Evolutionary conservation across 2,113 vertebrate species (phyloP).

Genomic region (Calypte anna): DNA sequence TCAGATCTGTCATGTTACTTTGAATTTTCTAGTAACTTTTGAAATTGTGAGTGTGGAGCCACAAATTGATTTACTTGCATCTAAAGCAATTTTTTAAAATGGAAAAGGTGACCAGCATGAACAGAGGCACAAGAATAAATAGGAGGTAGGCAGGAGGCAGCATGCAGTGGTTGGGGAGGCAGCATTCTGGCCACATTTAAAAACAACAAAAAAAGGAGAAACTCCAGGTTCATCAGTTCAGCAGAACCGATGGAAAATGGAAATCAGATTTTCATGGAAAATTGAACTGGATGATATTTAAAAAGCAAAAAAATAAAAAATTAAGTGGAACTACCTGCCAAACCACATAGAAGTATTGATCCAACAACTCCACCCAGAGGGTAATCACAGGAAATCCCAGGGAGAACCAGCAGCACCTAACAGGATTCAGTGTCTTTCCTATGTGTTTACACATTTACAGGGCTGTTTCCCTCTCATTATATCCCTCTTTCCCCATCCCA

Average conservation of each 20-base stretch:
- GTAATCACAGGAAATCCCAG: too few species aligned
- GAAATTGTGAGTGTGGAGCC: neutral
- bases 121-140: neutral
- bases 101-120: neutral
- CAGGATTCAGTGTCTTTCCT: neutral
- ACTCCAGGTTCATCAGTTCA: neutral
- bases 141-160: neutral
- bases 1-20: neutral
- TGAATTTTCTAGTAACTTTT: neutral
- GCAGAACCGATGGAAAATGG: neutral
- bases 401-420: neutral
- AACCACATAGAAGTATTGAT: neutral
- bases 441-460: neutral
- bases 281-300: neutral
- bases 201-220: neutral
- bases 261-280: neutral
- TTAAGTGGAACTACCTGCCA: neutral
- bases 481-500: neutral
- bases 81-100: slow-evolving; percentile 30
- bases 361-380: too few species aligned
- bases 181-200: neutral
- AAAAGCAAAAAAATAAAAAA: neutral
- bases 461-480: neutral
- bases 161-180: neutral
- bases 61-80: neutral